phyloP scores from a whole-genome alignment of 2,888 invertebrate genomes.

The Gibbula magus region DNA sequence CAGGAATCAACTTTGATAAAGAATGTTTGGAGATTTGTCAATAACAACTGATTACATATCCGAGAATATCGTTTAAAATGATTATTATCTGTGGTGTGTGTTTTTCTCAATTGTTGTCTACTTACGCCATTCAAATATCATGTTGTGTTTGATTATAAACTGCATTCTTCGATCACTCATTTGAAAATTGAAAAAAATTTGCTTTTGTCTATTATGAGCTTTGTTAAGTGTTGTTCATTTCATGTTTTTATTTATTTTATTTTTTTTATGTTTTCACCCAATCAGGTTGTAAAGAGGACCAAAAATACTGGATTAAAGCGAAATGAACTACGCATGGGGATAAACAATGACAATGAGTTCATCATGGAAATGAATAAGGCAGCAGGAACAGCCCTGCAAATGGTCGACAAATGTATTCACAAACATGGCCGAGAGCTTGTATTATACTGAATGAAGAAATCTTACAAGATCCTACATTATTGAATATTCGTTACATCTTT shows the following conservation, averaged over 20 bases:
- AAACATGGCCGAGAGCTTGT: constrained; percentile 56
- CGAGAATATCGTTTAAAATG: no score
- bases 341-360: constrained; percentile 30
- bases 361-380: constrained; percentile 49
- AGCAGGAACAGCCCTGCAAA: constrained; percentile 47
- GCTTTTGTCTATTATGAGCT: background rate
- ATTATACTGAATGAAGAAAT: constrained; percentile 46
- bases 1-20: no score
- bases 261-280: no score
- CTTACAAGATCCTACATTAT: background rate
- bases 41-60: no score
- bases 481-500: no score
- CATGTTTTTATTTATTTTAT: background rate
- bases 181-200: background rate
- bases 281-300: constrained; percentile 27
- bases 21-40: no score
- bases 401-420: constrained; percentile 58
- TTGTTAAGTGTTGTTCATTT: background rate
- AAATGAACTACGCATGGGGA: constrained; percentile 14
- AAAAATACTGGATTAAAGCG: constrained; percentile 20
- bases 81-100: no score
- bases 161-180: background rate
- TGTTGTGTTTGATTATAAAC: background rate
- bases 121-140: background rate
- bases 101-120: no score